Evolutionary conservation across 2,888 invertebrate species (phyloP).

Genomic region (Eupeodes luniger): DNA sequence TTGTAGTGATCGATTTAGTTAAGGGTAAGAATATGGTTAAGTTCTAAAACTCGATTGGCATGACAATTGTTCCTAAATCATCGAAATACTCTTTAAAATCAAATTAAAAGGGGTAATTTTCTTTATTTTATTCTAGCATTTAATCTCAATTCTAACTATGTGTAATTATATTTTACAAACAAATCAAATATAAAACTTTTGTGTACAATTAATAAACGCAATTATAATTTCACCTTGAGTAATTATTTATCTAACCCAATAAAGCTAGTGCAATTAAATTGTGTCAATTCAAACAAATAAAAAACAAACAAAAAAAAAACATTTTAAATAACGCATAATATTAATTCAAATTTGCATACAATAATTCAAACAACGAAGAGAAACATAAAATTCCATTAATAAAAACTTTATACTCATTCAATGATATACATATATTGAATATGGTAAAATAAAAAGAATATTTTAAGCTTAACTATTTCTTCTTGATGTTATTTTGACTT

Average conservation of each 20-base stretch:
- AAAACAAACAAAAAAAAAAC: slow-evolving; percentile 13
- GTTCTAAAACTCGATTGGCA: too few species aligned
- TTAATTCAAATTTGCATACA: slow-evolving; percentile 6
- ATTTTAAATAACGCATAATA: background rate
- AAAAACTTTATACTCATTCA: background rate
- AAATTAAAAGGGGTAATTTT: too few species aligned
- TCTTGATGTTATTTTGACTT: background rate
- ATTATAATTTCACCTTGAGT: background rate
- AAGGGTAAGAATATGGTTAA: too few species aligned
- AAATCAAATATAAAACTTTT: background rate
- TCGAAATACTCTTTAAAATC: too few species aligned
- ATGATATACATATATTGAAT: background rate
- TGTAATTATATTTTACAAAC: background rate
- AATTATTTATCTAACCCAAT: background rate
- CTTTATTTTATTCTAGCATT: too few species aligned
- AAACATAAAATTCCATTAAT: background rate
- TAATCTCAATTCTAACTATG: too few species aligned
- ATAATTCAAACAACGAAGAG: slow-evolving; percentile 60
- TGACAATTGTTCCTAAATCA: too few species aligned
- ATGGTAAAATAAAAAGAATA: background rate
- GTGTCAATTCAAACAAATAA: slow-evolving; percentile 52
- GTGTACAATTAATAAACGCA: background rate
- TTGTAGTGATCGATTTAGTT: too few species aligned
- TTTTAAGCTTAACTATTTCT: background rate
- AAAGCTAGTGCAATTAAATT: slow-evolving; percentile 58